Conservation (phyloP, 2,797 vertebrate genomes). For the Dipus sagitta region DNA sequence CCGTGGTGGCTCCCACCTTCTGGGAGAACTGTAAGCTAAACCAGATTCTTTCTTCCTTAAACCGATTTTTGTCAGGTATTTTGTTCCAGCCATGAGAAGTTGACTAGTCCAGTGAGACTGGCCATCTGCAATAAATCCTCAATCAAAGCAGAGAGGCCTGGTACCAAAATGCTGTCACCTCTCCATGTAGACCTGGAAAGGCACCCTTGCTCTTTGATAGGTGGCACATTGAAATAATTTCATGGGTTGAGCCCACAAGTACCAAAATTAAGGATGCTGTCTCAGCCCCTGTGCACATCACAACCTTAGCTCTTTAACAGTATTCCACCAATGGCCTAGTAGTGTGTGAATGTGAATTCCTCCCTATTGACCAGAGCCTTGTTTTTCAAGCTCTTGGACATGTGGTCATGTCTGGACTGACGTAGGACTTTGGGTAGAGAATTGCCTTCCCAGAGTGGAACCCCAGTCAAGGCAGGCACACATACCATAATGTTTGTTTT, state of each 20-base stretch:
- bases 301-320: neutral
- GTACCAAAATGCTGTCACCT: neutral
- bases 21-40: no score
- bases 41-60: no score
- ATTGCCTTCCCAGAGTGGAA: neutral
- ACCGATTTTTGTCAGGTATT: no score
- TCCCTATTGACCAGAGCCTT: rapidly evolving
- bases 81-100: no score
- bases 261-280: neutral
- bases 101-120: neutral
- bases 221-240: neutral
- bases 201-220: neutral
- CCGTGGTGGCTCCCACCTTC: no score
- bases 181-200: neutral
- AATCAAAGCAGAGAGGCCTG: neutral
- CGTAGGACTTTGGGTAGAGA: neutral
- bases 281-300: rapidly evolving
- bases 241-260: rapidly evolving
- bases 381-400: neutral
- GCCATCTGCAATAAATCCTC: neutral
- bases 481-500: neutral
- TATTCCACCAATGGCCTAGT: rapidly evolving
- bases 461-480: neutral
- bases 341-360: rapidly evolving
- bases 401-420: neutral